Evolutionary conservation across 2,797 vertebrate species (phyloP), one percentile per base, ranked within the genome.

Genomic region (Acanthurus lineatus): DNA sequence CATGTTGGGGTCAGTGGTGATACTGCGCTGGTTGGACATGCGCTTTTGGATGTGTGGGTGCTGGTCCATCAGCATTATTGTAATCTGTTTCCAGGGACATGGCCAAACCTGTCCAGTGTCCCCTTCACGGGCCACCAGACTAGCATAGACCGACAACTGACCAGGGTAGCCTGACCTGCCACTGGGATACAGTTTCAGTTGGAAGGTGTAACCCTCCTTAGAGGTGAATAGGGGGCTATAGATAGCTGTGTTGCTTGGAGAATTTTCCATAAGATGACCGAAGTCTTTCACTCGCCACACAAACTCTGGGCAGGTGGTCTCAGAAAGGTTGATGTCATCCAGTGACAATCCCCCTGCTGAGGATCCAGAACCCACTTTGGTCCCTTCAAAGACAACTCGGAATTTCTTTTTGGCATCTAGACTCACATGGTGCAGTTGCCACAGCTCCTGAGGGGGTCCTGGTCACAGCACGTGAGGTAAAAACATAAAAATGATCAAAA

Each of bases 321-420:
- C 98, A 0, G 97, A 97, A 25, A 99, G 91, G 90, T 97, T 99
- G 83, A 99, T 95, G 82, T 98, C 97, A 0, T 99, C 97, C 66
- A 98, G 91, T 2, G 97, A 98, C 61, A 98, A 85, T 7, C 97
- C 97, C 3, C 97, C 97, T 0, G 22, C 9, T 5, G 94, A 88
- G 3, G 49, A 9, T 1, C 88, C 94, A 0, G 73, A 71, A 1
- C 49, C 53, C 32, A 81, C 92, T 88, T 91, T 96, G 35, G 85
- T 20, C 0, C 96, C 97, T 93, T 95, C 69, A 83, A 98, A 98
- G 49, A 96, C 91, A 7, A 98, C 93, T 0, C 96, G 90, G 89
- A 98, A 99, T 92, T 97, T 97, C 6, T 35, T 95, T 3, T 89
- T 93, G 74, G 86, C 89, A 0, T 94, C 87, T 68, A 98, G 80